Conservation (phyloP, 2,797 vertebrate genomes). For the Zenarchopterus dispar region DNA sequence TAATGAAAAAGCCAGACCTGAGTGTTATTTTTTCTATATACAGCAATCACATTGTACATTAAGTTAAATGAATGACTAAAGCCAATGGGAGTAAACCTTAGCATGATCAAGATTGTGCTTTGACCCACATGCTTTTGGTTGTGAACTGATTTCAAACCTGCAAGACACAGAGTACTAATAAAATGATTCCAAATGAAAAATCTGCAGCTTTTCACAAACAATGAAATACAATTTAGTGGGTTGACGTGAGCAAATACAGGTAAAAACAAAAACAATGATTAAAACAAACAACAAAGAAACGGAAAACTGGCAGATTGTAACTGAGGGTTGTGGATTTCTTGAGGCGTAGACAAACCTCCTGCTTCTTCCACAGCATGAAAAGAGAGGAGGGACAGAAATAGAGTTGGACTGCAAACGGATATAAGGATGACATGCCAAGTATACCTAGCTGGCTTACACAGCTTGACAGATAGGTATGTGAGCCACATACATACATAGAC, state of each 20-base stretch:
- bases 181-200: neutral
- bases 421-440: slow-evolving; percentile 35
- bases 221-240: neutral
- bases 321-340: slow-evolving; percentile 53
- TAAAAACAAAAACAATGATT: slow-evolving; percentile 25
- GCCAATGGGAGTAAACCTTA: neutral
- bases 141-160: slow-evolving; percentile 24
- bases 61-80: slow-evolving; percentile 6
- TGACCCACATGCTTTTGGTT: slow-evolving; percentile 44
- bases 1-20: neutral
- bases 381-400: slow-evolving; percentile 62
- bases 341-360: slow-evolving; percentile 74
- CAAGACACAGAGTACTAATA: slow-evolving; percentile 2
- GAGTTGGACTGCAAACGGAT: slow-evolving; percentile 50
- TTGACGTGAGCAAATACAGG: slow-evolving; percentile 16
- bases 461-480: slow-evolving; percentile 14
- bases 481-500: slow-evolving; percentile 12
- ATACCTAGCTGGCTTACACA: slow-evolving; percentile 22
- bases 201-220: neutral
- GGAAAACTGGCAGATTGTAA: slow-evolving; percentile 52
- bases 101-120: neutral
- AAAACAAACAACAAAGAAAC: slow-evolving; percentile 27
- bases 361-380: slow-evolving; percentile 74
- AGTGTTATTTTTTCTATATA: neutral
- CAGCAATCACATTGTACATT: slow-evolving; percentile 4